Base-by-base conservation (phyloP, 2,797 vertebrate genomes). In the Pelobates cultripes region DNA sequence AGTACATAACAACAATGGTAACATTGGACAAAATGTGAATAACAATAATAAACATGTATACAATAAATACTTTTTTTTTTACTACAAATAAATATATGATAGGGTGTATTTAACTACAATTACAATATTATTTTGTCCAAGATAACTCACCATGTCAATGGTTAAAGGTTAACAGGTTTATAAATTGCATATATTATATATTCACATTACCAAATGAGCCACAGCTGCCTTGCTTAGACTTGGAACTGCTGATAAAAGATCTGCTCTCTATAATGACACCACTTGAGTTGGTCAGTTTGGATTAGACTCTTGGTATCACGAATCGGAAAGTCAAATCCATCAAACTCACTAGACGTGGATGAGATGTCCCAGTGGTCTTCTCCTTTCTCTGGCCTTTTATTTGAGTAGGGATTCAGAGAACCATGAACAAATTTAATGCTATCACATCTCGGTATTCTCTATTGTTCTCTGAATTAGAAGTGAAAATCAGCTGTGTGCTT, bases 401-500 rank as follows among this genome's bases (percentile, higher is more conserved):
- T 64, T 64, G 61, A 28, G 61, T n/a, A 64, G 61, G 61, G 61
- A 64, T 64, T 64, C n/a, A 17, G n/a, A 7, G n/a, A 40, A 4
- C 61, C 28, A n/a, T 40, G 61, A 64, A 64, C 17, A 7, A 40
- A 78, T 81, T 75, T 55, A 9, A 60, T 53, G 4, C 28, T 41
- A n/a, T 28, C 68, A 77, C 74, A 42, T 71, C 44, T 40, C 41
- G 43, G 47, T 55, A 55, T 40, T 41, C 12, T 55, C 47, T 41
- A 40, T 28, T 41, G 45, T 64, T 10, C 57, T 69, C 57, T 73
- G 61, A 63, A 76, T 17, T 71, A 71, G 47, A 53, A 63, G 42
- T 3, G 44, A 72, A 72, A 64, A 76, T 71, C 53, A 55, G 60
- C 70, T 77, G 40, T 75, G 43, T 41, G 51, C 80, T 42, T 64